Percentiles rank a stretch among this genome's conserved stretches.
Conservation (phyloP, 2,888 invertebrate species). For the Netelia inedita region DNA sequence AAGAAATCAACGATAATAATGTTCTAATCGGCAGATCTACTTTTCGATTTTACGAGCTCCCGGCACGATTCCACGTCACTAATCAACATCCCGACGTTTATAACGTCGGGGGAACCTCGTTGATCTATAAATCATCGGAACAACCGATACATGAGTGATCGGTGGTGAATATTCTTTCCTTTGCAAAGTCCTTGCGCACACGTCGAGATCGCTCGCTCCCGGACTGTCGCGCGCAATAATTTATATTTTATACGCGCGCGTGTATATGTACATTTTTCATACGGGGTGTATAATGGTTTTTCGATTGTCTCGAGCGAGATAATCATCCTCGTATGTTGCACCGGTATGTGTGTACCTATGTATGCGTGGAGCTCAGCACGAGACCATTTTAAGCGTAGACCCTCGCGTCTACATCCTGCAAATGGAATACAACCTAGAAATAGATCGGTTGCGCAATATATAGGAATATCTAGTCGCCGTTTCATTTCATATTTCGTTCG, state of each 20-base stretch:
- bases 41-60: constrained; percentile 41
- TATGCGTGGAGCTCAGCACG: no score
- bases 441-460: constrained; percentile 63
- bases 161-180: constrained; percentile 9
- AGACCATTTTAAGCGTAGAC: background rate
- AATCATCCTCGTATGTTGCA: constrained; percentile 3
- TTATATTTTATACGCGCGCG: constrained; percentile 39
- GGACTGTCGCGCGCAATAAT: constrained; percentile 41
- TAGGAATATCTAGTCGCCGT: constrained; percentile 29
- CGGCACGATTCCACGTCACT: constrained; percentile 25
- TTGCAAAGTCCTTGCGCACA: constrained; percentile 49
- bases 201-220: constrained; percentile 31
- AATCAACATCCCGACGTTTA: constrained; percentile 47
- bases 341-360: background rate
- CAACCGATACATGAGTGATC: constrained; percentile 43
- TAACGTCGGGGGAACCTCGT: constrained; percentile 31
- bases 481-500: constrained; percentile 16
- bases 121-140: constrained; percentile 59
- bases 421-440: constrained; percentile 44
- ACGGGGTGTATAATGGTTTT: constrained; percentile 10
- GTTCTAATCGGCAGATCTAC: constrained; percentile 48
- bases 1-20: constrained; percentile 9
- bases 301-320: constrained; percentile 8
- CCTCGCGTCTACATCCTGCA: constrained; percentile 33
- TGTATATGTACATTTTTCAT: background rate